These are phyloP conservation scores for Apodemia hepburni DNA, from an alignment of 2,888 invertebrate species.

Conservation along the genomic window DNA sequence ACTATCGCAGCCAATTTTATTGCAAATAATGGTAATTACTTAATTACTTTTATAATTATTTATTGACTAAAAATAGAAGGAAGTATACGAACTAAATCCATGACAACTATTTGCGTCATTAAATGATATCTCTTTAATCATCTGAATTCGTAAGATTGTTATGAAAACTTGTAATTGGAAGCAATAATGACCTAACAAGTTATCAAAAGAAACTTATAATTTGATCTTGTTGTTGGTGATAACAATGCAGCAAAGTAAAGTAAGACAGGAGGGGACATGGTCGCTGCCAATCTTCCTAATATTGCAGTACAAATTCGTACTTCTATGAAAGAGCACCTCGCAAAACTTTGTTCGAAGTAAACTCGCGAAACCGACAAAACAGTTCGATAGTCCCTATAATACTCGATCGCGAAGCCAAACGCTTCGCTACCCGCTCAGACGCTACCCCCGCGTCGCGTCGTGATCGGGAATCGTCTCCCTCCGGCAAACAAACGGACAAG, in stretches of 20 bases:
- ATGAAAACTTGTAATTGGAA: neutral
- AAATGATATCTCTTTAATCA: too few relatives aligned
- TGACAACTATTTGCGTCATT: too few relatives aligned
- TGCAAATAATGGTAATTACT: too few relatives aligned
- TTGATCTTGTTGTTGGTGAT: constrained; percentile 58
- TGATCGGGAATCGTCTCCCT: constrained; percentile 58
- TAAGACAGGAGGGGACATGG: constrained; percentile 51
- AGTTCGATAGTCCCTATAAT: constrained; percentile 47
- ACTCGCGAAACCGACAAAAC: constrained; percentile 55
- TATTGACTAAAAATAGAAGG: too few relatives aligned
- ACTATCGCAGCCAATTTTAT: too few relatives aligned
- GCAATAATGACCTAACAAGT: constrained; percentile 50
- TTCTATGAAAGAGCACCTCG: constrained; percentile 76
- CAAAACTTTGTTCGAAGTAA: constrained; percentile 76
- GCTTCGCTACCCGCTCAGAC: constrained; percentile 41
- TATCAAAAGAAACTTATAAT: constrained; percentile 66
- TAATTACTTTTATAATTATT: too few relatives aligned
- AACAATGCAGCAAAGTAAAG: constrained; percentile 69
- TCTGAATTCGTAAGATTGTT: constrained; percentile 23
- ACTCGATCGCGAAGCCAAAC: constrained; percentile 40
- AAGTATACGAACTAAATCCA: too few relatives aligned
- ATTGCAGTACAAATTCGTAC: constrained; percentile 71
- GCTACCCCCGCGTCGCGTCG: constrained; percentile 34
- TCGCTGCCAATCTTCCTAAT: constrained; percentile 64
- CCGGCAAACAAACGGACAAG: constrained; percentile 79